Evolutionary conservation across 2,113 vertebrate species (phyloP).

Genomic region (Fregetta grallaria): DNA sequence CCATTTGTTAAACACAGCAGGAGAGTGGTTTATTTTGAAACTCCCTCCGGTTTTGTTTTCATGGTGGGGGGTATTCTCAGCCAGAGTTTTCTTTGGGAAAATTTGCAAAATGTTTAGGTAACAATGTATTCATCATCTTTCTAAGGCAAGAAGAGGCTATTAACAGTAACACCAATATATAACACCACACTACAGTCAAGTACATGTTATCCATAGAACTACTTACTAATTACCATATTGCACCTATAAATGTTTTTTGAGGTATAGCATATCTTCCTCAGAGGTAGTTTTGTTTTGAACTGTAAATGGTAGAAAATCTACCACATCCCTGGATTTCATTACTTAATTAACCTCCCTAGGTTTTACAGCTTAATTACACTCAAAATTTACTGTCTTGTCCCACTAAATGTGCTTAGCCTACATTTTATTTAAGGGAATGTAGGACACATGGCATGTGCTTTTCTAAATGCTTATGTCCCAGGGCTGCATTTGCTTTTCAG

Average conservation of each 20-base stretch:
- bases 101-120: background rate
- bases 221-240: background rate
- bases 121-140: background rate
- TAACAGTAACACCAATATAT: background rate
- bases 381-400: constrained; percentile 9
- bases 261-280: background rate
- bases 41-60: constrained; percentile 39
- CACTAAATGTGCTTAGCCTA: constrained; percentile 15
- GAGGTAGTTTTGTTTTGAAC: background rate
- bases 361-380: constrained; percentile 41
- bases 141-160: background rate
- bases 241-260: background rate
- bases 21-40: constrained; percentile 39
- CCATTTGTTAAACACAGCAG: constrained; percentile 45
- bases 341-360: constrained; percentile 42
- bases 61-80: constrained; percentile 17
- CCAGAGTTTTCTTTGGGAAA: background rate
- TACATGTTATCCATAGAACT: background rate
- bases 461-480: background rate
- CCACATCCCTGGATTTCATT: background rate
- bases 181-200: background rate
- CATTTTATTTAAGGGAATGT: constrained; percentile 21
- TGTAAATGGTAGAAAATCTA: background rate
- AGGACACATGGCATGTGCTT: background rate
- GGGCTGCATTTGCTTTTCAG: background rate